Evolutionary conservation across 2,888 invertebrate genomes (phyloP).

Genomic region (Rhaphigaster nebulosa): DNA sequence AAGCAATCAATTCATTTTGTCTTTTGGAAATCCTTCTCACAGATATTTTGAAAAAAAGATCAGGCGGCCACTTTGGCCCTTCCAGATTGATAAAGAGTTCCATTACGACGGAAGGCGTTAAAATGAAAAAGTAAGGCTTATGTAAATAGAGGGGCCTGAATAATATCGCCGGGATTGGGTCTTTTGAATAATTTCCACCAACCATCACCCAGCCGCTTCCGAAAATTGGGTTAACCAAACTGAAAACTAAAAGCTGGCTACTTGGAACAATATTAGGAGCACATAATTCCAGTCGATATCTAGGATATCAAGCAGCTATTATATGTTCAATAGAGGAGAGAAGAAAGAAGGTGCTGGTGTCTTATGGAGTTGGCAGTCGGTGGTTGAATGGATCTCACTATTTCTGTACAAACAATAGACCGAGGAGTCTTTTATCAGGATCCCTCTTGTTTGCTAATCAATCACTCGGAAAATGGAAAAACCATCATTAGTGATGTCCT

Average conservation of each 20-base stretch:
- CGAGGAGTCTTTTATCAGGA: background rate
- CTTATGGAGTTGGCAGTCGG: background rate
- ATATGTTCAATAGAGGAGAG: background rate
- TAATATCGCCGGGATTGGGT: background rate
- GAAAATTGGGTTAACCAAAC: background rate
- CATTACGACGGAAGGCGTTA: background rate
- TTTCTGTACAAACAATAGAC: background rate
- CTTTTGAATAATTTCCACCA: slow-evolving; percentile 11
- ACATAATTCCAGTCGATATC: background rate
- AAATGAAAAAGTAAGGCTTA: slow-evolving; percentile 41
- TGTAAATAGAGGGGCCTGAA: slow-evolving; percentile 15
- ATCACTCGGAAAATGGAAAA: slow-evolving; percentile 1
- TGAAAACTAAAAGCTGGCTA: background rate
- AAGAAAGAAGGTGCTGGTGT: background rate
- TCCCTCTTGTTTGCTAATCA: background rate
- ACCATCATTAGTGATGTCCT: background rate
- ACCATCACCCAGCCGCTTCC: background rate
- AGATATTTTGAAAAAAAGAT: background rate
- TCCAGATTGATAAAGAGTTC: slow-evolving; percentile 12
- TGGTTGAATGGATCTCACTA: background rate
- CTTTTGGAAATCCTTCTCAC: background rate
- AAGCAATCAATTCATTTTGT: background rate
- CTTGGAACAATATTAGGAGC: background rate
- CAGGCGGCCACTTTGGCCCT: background rate
- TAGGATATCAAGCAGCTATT: background rate